Percentiles rank a stretch among this genome's conserved stretches.
phyloP scores from a whole-genome alignment of 2,797 vertebrate genomes.

The Gallinago nigripennis region DNA sequence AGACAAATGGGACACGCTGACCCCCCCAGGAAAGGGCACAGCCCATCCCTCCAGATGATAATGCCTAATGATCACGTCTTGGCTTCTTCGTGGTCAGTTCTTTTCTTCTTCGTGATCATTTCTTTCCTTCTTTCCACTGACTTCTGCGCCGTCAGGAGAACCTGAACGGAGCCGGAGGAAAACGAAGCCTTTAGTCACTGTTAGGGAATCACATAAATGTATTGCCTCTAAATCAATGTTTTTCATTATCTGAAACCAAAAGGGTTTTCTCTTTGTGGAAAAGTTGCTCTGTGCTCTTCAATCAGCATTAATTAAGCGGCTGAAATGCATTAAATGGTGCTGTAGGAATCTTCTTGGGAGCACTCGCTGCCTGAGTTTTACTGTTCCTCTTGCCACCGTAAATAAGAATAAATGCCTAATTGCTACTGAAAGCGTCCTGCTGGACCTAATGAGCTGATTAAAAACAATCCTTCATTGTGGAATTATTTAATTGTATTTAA shows the following conservation, averaged over 20 bases:
- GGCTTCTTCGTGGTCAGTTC: fast-evolving
- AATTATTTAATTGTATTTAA: not conserved
- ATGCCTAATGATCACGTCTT: fast-evolving
- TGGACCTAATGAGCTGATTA: conserved; percentile 15
- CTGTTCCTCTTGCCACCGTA: conserved; percentile 16
- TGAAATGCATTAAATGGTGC: conserved; percentile 12
- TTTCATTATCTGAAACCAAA: not conserved
- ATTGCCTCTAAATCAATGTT: not conserved
- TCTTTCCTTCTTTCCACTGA: not conserved
- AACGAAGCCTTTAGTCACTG: not conserved
- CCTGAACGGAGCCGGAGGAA: not conserved
- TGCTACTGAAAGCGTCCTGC: conserved; percentile 20
- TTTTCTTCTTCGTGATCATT: not conserved
- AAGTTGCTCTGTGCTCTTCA: not conserved
- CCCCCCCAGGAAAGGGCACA: not conserved
- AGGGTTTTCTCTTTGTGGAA: not conserved
- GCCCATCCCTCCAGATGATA: fast-evolving
- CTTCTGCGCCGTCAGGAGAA: not conserved
- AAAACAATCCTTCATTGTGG: not conserved
- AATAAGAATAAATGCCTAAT: conserved; percentile 44
- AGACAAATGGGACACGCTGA: not conserved
- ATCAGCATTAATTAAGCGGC: conserved; percentile 28
- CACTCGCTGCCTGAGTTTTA: conserved; percentile 18
- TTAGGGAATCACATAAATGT: not conserved
- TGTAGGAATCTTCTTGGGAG: conserved; percentile 19